Base-by-base conservation (phyloP, 2,888 invertebrate genomes). In the Rhopalosiphum nymphaeae region DNA sequence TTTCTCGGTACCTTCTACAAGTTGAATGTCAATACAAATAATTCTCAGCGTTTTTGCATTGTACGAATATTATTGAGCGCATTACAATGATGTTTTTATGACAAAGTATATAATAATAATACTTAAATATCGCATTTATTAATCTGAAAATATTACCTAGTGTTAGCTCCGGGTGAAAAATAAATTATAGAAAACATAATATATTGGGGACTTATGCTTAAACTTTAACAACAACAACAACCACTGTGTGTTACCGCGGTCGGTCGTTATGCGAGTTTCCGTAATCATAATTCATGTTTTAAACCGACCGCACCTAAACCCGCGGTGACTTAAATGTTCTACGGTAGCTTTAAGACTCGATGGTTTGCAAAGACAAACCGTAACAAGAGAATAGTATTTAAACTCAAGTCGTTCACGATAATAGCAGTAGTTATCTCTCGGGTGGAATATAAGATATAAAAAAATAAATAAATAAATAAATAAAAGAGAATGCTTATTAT, bases 121-220 rank as follows among this genome's bases (percentile, higher is more conserved):
- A 78, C 36, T 36, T 78, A 42, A 36, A 9, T 36, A 78, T 78
- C 78, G 21, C 36, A 42, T 78, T 36, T 36, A 36, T 26, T 42
- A 36, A 36, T 78, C 78, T 36, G 78, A 78, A 78, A 78, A 78
- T 42, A 78, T 78, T n/a, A 53, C 88, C 16, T 13, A 16, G 44
- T 1, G 36, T 56, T 26, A 16, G 25, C 44, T 42, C 16, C 42
- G 36, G 57, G 44, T 29, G 57, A 36, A 42, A 26, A 57, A 57
- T 57, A 61, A 89, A 89, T 61, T 89, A 89, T 44, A 57, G 89
- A 42, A 89, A 89, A 89, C n/a, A 42, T 44, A 89, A 61, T 61
- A 89, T 61, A 44, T 44, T 29, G 44, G n/a, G 53, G 49, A 88
- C 53, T 53, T 88, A 11, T 29, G 57, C 13, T 29, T 25, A 90